These are phyloP conservation scores for Periophthalmodon schlosseri DNA, from an alignment of 2,113 vertebrate genomes.

Conservation along the genomic window DNA sequence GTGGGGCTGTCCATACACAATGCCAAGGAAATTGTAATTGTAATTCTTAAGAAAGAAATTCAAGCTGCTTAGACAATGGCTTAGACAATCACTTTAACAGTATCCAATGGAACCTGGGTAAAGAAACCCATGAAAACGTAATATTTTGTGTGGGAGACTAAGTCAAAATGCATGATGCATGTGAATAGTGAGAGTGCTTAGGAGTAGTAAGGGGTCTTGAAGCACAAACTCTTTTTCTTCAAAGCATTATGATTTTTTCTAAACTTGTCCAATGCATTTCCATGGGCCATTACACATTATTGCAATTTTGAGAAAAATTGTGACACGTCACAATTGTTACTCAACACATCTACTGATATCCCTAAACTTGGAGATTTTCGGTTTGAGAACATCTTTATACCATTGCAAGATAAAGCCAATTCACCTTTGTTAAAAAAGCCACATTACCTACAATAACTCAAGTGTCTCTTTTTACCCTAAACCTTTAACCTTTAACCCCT, in stretches of 20 bases:
- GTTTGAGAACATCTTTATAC: background rate
- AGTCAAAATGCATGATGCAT: too few relatives aligned
- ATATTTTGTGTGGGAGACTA: too few relatives aligned
- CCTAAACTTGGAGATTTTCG: background rate
- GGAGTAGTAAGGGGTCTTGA: too few relatives aligned
- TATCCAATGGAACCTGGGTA: background rate
- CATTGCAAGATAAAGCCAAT: background rate
- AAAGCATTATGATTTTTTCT: too few relatives aligned
- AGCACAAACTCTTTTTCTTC: too few relatives aligned
- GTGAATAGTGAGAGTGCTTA: too few relatives aligned
- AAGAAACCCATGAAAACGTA: background rate
- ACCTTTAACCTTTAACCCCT: conserved; percentile 43
- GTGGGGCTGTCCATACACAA: background rate
- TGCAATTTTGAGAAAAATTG: too few relatives aligned
- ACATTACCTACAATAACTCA: background rate
- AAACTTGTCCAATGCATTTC: too few relatives aligned
- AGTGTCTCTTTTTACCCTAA: conserved; percentile 28
- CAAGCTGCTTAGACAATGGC: background rate
- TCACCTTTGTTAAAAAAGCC: background rate
- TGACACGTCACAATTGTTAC: too few relatives aligned
- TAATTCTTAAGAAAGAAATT: background rate
- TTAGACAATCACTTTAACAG: background rate
- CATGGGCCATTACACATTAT: too few relatives aligned
- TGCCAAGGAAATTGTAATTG: background rate
- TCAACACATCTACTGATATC: too few relatives aligned